These are phyloP conservation scores for Micronycteris hirsuta DNA, from an alignment of 2,113 vertebrate genomes.

Conservation along the genomic window DNA sequence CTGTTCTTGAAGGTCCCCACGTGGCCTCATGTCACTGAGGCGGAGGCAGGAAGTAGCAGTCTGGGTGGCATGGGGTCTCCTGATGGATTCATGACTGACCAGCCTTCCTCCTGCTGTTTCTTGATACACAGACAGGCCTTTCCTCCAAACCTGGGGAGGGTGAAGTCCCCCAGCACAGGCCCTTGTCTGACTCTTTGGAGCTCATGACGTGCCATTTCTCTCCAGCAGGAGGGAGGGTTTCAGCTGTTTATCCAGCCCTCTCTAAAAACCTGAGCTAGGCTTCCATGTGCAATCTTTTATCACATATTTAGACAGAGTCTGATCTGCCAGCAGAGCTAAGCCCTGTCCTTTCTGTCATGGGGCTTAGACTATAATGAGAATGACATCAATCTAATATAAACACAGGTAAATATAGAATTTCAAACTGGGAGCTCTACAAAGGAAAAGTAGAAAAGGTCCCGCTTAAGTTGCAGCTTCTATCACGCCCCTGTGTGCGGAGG, in stretches of 20 bases:
- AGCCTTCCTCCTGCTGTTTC: neutral
- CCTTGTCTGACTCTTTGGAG: neutral
- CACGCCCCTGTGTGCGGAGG: neutral
- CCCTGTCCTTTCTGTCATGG: neutral
- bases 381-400: neutral
- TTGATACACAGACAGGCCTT: neutral
- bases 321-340: neutral
- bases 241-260: neutral
- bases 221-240: neutral
- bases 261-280: neutral
- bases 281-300: neutral
- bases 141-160: neutral
- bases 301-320: neutral
- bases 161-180: neutral
- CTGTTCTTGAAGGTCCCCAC: neutral
- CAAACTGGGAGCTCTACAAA: neutral
- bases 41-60: neutral
- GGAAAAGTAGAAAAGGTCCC: neutral
- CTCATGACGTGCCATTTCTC: neutral
- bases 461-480: neutral
- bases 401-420: neutral
- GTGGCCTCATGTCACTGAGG: neutral
- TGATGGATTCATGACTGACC: neutral
- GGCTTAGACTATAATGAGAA: neutral
- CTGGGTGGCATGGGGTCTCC: neutral